phyloP scores from a whole-genome alignment of 1,140 invertebrate genomes.

The Euwallacea similis region DNA sequence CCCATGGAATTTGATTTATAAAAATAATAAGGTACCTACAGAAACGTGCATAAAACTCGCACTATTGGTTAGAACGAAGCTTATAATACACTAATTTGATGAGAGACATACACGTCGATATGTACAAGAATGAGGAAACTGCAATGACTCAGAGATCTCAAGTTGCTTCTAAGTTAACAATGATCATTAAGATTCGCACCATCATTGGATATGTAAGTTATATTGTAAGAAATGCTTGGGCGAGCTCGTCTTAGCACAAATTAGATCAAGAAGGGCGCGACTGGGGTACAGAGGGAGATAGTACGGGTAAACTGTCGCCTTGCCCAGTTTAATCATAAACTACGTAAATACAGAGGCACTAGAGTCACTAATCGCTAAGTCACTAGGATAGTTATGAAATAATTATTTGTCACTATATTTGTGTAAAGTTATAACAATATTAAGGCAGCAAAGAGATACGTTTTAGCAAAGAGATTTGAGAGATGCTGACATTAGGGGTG shows the following conservation, averaged over 20 bases:
- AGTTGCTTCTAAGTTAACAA: conserved; percentile 19
- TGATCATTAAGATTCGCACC: conserved; percentile 27
- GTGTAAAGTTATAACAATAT: conserved; percentile 41
- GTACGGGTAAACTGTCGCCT: not conserved
- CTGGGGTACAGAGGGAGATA: not conserved
- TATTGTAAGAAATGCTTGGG: conserved; percentile 8
- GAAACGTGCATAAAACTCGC: conserved; percentile 1
- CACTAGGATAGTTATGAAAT: conserved; percentile 47
- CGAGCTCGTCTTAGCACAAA: not conserved
- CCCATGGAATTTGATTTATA: not conserved
- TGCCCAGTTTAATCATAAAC: conserved; percentile 33
- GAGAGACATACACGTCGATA: not conserved
- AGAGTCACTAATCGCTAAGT: conserved; percentile 46
- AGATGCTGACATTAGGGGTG: too few species aligned
- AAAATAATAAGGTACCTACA: conserved; percentile 8
- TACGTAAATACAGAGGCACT: conserved; percentile 50
- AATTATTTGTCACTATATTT: conserved; percentile 50
- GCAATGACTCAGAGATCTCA: conserved; percentile 4
- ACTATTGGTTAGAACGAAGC: not conserved
- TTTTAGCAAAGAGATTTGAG: conserved; percentile 36
- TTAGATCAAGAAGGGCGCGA: not conserved
- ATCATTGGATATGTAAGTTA: conserved; percentile 36
- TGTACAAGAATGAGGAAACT: conserved; percentile 21
- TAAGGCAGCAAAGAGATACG: conserved; percentile 52
- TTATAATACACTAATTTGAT: not conserved